A percentile compares a stretch with the other conserved stretches of the same genome.
Conservation (phyloP, 1,140 invertebrate genomes). For the Halesus radiatus region DNA sequence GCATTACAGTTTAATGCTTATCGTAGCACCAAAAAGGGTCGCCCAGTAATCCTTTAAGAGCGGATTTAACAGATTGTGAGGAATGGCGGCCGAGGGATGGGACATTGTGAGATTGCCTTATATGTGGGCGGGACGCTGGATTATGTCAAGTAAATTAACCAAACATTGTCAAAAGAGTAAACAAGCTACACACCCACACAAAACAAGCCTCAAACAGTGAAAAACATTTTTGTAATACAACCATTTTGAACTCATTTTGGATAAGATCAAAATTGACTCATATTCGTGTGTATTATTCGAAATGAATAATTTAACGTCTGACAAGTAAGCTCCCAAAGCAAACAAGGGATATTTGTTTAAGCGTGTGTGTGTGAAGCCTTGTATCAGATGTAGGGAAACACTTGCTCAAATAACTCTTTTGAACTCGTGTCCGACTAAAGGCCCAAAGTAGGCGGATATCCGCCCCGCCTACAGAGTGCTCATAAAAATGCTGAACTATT, state of each 20-base stretch:
- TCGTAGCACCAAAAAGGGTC: constrained; percentile 31
- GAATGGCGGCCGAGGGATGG: neutral
- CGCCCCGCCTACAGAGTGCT: neutral
- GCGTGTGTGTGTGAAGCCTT: too few species aligned
- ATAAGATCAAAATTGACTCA: too few species aligned
- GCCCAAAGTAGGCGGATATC: neutral
- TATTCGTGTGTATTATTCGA: too few species aligned
- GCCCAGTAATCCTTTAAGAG: constrained; percentile 49
- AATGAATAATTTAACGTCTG: too few species aligned
- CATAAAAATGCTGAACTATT: constrained; percentile 22
- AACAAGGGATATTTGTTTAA: too few species aligned
- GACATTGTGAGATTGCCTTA: neutral
- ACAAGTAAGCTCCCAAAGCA: too few species aligned
- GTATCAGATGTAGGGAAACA: too few species aligned
- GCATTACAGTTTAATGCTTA: constrained; percentile 35
- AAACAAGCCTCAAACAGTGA: too few species aligned
- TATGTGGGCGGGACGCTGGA: neutral
- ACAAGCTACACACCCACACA: too few species aligned
- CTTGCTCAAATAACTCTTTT: neutral
- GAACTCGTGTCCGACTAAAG: neutral
- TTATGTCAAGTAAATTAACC: neutral
- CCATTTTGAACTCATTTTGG: too few species aligned
- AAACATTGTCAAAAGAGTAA: too few species aligned
- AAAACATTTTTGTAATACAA: too few species aligned
- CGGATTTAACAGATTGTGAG: constrained; percentile 49